Evolutionary conservation across 2,888 invertebrate species (phyloP), one percentile per base, ranked within the genome.

Genomic region (Nezara viridula): DNA sequence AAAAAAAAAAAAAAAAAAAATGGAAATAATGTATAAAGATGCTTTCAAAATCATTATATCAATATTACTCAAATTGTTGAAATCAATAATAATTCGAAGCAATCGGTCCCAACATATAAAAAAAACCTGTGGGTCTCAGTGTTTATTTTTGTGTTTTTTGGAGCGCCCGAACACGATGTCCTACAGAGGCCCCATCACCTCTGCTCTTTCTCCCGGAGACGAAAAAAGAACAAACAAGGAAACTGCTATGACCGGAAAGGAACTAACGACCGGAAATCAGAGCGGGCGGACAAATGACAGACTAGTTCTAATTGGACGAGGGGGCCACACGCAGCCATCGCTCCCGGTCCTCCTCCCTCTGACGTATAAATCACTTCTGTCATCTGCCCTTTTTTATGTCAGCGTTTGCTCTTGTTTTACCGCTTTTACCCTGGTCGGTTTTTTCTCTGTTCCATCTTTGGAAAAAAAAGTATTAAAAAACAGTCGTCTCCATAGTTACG

Each of bases 251-350:
- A 81, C 81, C 81, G 81, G 81, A 81, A 81, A 81, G 81, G 81
- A n/a, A 81, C 81, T 44, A 81, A 81, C 81, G 81, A 81, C 81
- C 81, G 81, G 81, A 81, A 81, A 81, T 81, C 81, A 81, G 81
- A 81, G 81, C 81, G 81, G 81, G 81, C 40, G 81, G 81, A 81
- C 81, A 81, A 81, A 81, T 81, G 81, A 81, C 81, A 81, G 81
- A 81, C 81, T 81, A 81, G 81, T 44, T 81, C 81, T 81, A 81
- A 81, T 81, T 81, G 81, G 81, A 81, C 81, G 47, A 37, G 32
- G 81, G 77, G 81, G 19, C 81, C 81, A 77, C 77, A 77, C 24
- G 77, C 81, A 44, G n/a, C 44, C 81, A n/a, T 44, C 19, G 37
- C 77, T 40, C 19, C 19, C 16, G 77, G 77, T 21, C 55, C 10